These are phyloP conservation scores for Gopherus flavomarginatus DNA, from an alignment of 2,113 vertebrate genomes.

Conservation along the genomic window DNA sequence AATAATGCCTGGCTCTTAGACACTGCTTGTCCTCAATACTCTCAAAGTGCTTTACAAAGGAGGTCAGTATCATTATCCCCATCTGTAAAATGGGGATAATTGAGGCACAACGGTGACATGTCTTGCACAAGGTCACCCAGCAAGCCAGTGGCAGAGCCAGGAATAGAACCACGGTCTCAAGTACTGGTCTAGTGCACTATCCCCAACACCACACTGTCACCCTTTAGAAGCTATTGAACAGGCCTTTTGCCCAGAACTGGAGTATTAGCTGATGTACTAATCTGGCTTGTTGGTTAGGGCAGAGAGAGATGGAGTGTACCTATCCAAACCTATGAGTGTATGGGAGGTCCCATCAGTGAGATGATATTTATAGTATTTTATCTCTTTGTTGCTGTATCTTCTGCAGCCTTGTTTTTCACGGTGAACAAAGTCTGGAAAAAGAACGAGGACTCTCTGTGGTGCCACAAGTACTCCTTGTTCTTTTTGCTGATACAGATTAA, in stretches of 20 bases:
- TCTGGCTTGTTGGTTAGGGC: not conserved
- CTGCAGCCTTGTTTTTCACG: not conserved
- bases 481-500: too few species aligned
- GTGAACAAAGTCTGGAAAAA: not conserved
- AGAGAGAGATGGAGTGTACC: not conserved
- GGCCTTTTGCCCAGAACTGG: fast-evolving
- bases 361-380: not conserved
- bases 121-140: not conserved
- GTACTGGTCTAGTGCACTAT: not conserved
- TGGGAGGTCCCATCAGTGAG: not conserved
- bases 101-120: not conserved
- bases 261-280: not conserved
- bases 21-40: not conserved
- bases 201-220: not conserved
- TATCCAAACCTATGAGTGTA: not conserved
- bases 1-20: not conserved
- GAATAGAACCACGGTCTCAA: not conserved
- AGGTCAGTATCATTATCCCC: not conserved
- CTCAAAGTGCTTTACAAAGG: not conserved
- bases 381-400: not conserved
- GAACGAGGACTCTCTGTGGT: too few species aligned
- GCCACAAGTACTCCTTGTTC: too few species aligned
- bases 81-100: not conserved
- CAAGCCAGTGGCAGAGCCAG: not conserved
- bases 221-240: not conserved